Evolutionary conservation across 2,888 invertebrate species (phyloP).

Genomic region (Acanthosepion esculentum): DNA sequence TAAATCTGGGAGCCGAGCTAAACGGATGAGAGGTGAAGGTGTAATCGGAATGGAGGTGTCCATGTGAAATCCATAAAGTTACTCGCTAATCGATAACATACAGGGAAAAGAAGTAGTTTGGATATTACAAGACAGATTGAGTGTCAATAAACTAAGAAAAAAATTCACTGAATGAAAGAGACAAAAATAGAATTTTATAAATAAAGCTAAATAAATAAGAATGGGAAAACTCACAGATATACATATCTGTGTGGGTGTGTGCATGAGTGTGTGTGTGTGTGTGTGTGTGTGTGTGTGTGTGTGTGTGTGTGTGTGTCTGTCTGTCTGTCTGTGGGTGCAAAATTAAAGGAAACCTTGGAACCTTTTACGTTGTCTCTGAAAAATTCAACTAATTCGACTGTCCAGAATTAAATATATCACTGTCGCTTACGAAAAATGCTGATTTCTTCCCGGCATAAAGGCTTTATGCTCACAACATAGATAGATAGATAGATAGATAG

Average conservation of each 20-base stretch:
- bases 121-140: not conserved
- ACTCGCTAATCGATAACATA: constrained; percentile 33
- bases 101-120: not conserved
- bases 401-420: too few relatives aligned
- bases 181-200: not conserved
- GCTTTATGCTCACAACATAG: too few relatives aligned
- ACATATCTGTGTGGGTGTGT: too few relatives aligned
- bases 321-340: too few relatives aligned
- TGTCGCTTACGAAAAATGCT: too few relatives aligned
- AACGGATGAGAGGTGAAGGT: not conserved
- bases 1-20: not conserved
- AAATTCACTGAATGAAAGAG: not conserved
- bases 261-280: not conserved
- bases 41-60: not conserved
- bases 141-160: not conserved
- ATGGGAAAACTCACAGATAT: not conserved
- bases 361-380: too few relatives aligned
- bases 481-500: too few relatives aligned
- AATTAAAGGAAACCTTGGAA: too few relatives aligned
- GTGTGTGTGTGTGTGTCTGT: not conserved
- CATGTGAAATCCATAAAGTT: not conserved
- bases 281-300: not conserved
- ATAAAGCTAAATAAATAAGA: not conserved
- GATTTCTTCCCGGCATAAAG: too few relatives aligned
- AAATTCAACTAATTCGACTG: too few relatives aligned